A percentile compares a stretch with the other conserved stretches of the same genome.
These are phyloP conservation scores for Resseliella maxima DNA, from an alignment of 2,888 invertebrate genomes.

Conservation along the genomic window DNA sequence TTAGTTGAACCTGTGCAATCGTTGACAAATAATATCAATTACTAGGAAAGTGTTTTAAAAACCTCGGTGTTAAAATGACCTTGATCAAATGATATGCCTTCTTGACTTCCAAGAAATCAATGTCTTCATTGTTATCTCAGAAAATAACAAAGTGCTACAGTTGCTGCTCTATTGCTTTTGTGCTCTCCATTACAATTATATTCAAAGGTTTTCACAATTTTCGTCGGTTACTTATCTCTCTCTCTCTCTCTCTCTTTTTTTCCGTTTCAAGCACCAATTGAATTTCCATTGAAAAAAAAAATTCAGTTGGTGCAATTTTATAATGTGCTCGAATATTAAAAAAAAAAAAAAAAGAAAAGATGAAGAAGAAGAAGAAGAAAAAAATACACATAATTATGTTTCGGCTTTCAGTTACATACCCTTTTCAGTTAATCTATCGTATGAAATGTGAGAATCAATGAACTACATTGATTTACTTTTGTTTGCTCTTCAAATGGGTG, in stretches of 20 bases:
- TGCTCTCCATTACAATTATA: not conserved
- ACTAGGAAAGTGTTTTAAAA: not conserved
- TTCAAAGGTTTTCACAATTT: slow-evolving; percentile 17
- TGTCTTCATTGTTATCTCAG: slow-evolving; percentile 24
- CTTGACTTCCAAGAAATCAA: slow-evolving; percentile 35
- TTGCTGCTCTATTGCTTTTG: not conserved
- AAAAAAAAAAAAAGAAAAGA: no score
- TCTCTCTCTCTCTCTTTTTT: not conserved
- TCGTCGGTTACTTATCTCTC: not conserved
- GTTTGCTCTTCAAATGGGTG: not conserved
- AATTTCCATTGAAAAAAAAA: not conserved
- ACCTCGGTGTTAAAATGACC: not conserved
- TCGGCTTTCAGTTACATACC: no score
- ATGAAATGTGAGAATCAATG: not conserved
- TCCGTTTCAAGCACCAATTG: not conserved
- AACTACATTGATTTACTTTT: not conserved
- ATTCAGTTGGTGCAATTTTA: not conserved
- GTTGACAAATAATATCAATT: slow-evolving; percentile 1
- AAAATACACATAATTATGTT: no score
- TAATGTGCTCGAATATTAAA: not conserved
- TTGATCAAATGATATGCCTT: slow-evolving; percentile 21
- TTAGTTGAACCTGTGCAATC: not conserved
- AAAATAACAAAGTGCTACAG: not conserved
- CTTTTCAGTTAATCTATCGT: not conserved
- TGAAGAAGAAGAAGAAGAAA: no score